Evolutionary conservation across 2,888 invertebrate species (phyloP).

Genomic region (Rhorus exstirpatorius): DNA sequence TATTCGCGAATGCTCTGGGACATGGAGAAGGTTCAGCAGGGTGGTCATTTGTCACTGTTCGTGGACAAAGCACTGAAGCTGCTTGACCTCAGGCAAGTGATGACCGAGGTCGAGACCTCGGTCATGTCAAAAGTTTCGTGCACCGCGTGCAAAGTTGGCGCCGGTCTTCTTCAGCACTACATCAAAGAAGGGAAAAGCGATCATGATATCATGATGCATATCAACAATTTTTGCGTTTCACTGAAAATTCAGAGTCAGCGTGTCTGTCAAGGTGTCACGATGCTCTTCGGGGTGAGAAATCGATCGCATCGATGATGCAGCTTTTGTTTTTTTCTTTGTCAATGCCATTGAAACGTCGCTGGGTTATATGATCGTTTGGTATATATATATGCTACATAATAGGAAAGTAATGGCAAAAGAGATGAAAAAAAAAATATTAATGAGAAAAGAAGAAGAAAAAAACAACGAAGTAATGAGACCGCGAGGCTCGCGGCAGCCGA

Average conservation of each 20-base stretch:
- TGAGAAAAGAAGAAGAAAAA: slow-evolving; percentile 30
- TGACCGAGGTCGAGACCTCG: slow-evolving; percentile 95
- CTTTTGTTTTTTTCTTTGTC: background rate
- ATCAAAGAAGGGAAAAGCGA: slow-evolving; percentile 94
- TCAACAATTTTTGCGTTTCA: slow-evolving; percentile 94
- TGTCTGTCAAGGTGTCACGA: slow-evolving; percentile 96
- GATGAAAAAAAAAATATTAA: no score
- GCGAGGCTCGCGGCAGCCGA: slow-evolving; percentile 51
- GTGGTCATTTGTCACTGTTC: slow-evolving; percentile 91
- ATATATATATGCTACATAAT: slow-evolving; percentile 6
- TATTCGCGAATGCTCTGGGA: slow-evolving; percentile 90
- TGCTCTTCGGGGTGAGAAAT: slow-evolving; percentile 91
- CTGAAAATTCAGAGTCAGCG: slow-evolving; percentile 95
- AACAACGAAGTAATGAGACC: slow-evolving; percentile 57
- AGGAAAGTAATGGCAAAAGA: slow-evolving; percentile 51
- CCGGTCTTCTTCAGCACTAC: slow-evolving; percentile 94
- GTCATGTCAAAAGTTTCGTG: slow-evolving; percentile 97
- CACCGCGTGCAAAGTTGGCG: slow-evolving; percentile 95
- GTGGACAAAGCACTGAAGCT: slow-evolving; percentile 94
- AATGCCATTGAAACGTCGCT: background rate
- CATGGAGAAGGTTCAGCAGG: slow-evolving; percentile 89
- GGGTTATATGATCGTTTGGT: background rate
- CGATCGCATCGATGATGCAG: background rate
- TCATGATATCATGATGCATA: slow-evolving; percentile 94
- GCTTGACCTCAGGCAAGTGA: slow-evolving; percentile 94